A percentile compares a stretch with the other conserved stretches of the same genome.
Conservation (phyloP, 1,140 invertebrate genomes). For the Neuroterus valhalla region DNA sequence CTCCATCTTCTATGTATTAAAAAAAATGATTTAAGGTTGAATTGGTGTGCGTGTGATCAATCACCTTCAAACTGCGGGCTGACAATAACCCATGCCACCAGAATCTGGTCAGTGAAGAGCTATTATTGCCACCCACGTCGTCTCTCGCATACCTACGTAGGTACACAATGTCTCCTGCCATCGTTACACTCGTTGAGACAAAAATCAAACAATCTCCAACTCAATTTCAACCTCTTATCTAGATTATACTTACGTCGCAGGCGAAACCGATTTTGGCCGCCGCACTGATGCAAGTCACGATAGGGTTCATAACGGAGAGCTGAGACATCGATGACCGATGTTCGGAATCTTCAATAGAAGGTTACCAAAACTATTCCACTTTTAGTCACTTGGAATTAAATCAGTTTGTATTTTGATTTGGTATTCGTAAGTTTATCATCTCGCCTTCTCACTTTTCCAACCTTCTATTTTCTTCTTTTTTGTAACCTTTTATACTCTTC, state of each 20-base stretch:
- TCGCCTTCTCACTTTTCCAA: too few relatives aligned
- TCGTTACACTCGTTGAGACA: slow-evolving; percentile 45
- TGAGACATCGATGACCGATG: slow-evolving; percentile 3
- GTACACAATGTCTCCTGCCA: slow-evolving; percentile 43
- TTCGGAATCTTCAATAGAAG: not conserved
- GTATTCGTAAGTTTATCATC: too few relatives aligned
- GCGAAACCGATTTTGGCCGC: slow-evolving; percentile 19
- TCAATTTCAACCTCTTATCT: slow-evolving; percentile 58
- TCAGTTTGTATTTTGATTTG: too few relatives aligned
- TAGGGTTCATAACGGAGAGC: not conserved
- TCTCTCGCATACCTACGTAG: slow-evolving; percentile 46
- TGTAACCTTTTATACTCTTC: too few relatives aligned
- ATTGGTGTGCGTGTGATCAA: slow-evolving; percentile 55
- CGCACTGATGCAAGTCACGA: slow-evolving; percentile 19
- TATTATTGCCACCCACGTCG: slow-evolving; percentile 60
- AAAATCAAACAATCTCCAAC: slow-evolving; percentile 55
- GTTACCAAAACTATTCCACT: not conserved
- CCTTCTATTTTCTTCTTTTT: too few relatives aligned
- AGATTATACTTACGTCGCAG: slow-evolving; percentile 37
- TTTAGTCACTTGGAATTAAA: too few relatives aligned
- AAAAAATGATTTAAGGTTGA: slow-evolving; percentile 23
- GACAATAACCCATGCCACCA: slow-evolving; percentile 55
- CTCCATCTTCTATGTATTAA: not conserved
- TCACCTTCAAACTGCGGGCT: slow-evolving; percentile 59
- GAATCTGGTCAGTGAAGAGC: slow-evolving; percentile 56